phyloP scores from a whole-genome alignment of 2,113 vertebrate genomes.

The Bos indicus region DNA sequence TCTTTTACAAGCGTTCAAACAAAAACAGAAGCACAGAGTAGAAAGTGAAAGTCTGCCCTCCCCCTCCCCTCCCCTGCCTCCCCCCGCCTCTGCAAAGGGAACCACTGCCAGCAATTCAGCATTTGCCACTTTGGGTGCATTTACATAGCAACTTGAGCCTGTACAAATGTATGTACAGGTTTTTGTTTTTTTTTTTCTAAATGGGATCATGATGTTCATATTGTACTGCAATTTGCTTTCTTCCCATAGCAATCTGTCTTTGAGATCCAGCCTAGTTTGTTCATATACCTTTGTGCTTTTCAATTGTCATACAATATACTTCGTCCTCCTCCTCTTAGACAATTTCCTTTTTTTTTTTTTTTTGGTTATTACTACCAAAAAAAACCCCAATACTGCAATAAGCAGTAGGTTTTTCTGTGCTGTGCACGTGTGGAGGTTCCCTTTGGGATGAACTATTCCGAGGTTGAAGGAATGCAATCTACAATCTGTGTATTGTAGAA shows the following conservation, averaged over 20 bases:
- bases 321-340: neutral
- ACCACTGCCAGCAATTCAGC: fast-evolving
- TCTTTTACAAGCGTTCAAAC: neutral
- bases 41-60: neutral
- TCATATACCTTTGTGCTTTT: neutral
- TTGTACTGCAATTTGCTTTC: neutral
- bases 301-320: neutral
- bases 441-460: neutral
- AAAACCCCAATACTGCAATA: too few species aligned
- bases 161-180: fast-evolving
- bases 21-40: neutral
- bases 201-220: too few species aligned
- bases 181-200: neutral
- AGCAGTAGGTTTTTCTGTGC: neutral
- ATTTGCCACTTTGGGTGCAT: too few species aligned
- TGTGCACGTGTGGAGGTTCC: neutral
- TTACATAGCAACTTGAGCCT: neutral
- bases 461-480: neutral
- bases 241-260: neutral
- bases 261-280: neutral
- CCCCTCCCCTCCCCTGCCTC: fast-evolving
- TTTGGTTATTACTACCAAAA: neutral
- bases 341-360: neutral
- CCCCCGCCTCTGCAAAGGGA: neutral
- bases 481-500: neutral